These are phyloP conservation scores for Amblyjoppa proteus DNA, from an alignment of 2,888 invertebrate species.

Conservation along the genomic window DNA sequence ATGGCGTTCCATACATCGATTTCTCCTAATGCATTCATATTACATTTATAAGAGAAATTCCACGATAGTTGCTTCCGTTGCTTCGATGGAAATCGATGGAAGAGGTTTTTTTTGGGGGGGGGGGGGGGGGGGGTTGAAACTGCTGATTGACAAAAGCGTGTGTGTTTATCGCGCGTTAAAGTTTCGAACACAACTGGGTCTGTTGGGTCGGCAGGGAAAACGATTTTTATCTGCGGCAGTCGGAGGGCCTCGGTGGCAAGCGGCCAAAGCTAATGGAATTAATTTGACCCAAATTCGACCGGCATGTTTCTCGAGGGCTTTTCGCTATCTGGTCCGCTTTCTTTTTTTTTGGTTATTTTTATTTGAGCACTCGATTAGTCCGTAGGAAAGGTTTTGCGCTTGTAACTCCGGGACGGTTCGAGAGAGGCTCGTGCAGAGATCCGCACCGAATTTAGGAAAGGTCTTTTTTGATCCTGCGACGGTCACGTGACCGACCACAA, in stretches of 20 bases:
- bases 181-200: conserved; percentile 51
- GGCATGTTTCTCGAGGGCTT: conserved; percentile 44
- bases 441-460: too few species aligned
- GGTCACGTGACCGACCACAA: too few species aligned
- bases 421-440: background rate
- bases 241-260: conserved; percentile 50
- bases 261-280: conserved; percentile 69
- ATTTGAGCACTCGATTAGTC: background rate
- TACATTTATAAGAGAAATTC: too few species aligned
- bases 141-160: conserved; percentile 54
- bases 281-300: conserved; percentile 65
- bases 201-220: conserved; percentile 55
- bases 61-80: too few species aligned
- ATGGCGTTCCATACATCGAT: too few species aligned
- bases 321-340: conserved; percentile 18
- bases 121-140: background rate
- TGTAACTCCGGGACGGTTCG: background rate
- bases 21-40: too few species aligned
- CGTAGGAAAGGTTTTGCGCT: background rate
- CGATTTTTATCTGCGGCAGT: conserved; percentile 61
- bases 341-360: background rate
- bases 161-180: conserved; percentile 26
- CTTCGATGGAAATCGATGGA: too few species aligned
- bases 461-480: too few species aligned
- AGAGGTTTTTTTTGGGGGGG: too few species aligned